Base-by-base conservation (phyloP, 53 echinoderm and acorn worm genomes). In the Mesocentrotus franciscanus region DNA sequence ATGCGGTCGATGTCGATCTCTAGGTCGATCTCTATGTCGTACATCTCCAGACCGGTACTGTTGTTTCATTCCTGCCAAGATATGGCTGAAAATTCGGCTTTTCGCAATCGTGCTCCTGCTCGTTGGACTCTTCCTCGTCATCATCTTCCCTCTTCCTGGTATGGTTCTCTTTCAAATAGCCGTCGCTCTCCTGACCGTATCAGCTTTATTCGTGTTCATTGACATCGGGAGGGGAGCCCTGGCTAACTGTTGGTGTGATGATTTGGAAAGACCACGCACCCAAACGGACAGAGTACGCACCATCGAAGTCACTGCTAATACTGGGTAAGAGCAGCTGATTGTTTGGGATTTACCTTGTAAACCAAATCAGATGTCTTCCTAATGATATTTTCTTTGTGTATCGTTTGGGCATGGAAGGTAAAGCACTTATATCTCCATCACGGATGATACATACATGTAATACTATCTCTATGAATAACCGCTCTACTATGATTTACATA, bases 71-170 rank as follows among this genome's bases (percentile, higher is more conserved):
- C 93, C 93, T 20, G 78, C 93, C 93, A 93, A 93, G 29, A 24
- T 79, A 10, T 93, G 93, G 93, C 93, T 93, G 18, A 93, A 93
- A 60, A 29, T 93, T 18, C 93, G 93, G 9, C 78, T 93, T 17
- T 7, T 32, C 35, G 81, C 93, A 0, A 64, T 93, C 61, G 34
- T 78, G 14, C n/a, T 56, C 61, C 59, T 93, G 1, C 81, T 93
- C 16, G 79, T 81, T 13, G 93, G 93, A 30, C 60, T 93, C 33
- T 93, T 93, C 60, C 93, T 93, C 81, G 58, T 93, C 58, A 93
- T 93, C 93, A 93, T 93, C 60, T 93, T 93, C 24, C 93, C 93
- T 60, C 81, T 93, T 14, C 93, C 93, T 4, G 93, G 78, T 27
- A 93, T 64, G 81, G 17, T 93, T 17, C 60, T 93, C 79, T 93